Base-by-base conservation (phyloP, 2,797 vertebrate genomes). In the Schizopygopsis pylzovi region DNA sequence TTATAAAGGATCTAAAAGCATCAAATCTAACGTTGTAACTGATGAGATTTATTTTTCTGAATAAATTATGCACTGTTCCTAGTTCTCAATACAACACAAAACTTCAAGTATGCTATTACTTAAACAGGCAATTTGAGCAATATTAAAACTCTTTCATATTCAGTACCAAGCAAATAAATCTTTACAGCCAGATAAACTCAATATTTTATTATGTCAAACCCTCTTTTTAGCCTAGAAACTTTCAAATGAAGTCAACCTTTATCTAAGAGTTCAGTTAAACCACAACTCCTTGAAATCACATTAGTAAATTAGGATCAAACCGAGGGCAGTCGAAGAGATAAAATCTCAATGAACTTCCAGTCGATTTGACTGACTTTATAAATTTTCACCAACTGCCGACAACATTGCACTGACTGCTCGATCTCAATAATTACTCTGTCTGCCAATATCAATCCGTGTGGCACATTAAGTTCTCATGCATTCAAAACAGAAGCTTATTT, bases 261-360 rank as follows among this genome's bases (percentile, higher is more conserved):
- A 49, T 82, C 11, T 61, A 33, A 59, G 78, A 52, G n/a, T 37
- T 28, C 16, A 52, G 59, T 41, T 67, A 37, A 82, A 33, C 63
- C 33, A 25, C 2, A 43, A 43, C 33, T 70, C 47, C n/a, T 61
- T 83, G 25, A 63, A 83, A 33, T 37, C 28, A 45, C 13, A 9
- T 12, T 49, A 49, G 56, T 65, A 65, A 76, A 75, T 75, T 43
- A 47, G 8, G 54, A 75, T 75, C 7, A 83, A 49, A 63, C 4
- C 10, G 13, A 12, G 59, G 20, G 22, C 22, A 41, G 22, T 33
- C 16, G n/a, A 68, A 84, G 22, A 1, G 6, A 68, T 77, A 33
- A 45, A 84, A 84, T 71, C 63, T 79, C n/a, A 56, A 20, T 20
- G 49, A 79, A 79, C 65, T 59, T 84, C 61, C 45, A 33, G 49